Evolutionary conservation across 2,113 vertebrate species (phyloP), one percentile per base, ranked within the genome.

Genomic region (Cryptomyrus ogoouensis): DNA sequence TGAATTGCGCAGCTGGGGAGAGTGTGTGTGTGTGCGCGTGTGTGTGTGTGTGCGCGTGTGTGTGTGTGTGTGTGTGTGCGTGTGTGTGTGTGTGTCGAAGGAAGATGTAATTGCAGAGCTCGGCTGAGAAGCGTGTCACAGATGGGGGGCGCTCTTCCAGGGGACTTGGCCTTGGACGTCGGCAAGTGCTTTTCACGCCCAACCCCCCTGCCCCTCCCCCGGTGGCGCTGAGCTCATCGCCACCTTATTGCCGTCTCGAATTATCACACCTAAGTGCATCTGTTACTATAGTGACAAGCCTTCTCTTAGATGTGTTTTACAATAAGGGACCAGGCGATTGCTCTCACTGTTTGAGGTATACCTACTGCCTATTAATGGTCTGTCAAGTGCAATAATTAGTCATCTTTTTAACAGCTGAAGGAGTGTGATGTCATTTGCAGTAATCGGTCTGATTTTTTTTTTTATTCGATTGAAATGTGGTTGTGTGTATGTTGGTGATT

Each of bases 261-360:
- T 91, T 74, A 90, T 88, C 89, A 62, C 91, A 87, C 90, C 39
- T 89, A 89, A 90, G 88, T 88, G 90, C 89, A 89, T 87, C 91
- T 88, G 91, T 91, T 90, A 90, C 91, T 89, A 91, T 91, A 91
- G 91, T 77, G 88, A 90, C 89, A 44, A 44, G 84, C 50, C 89
- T 56, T 62, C 91, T 84, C 53, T 87, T 87, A 84, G 52, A 49
- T 31, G 39, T 35, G 46, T 46, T 62, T 84, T 47, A 85, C 52
- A 89, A 87, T 52, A 87, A 89, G 90, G 56, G 58, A 86, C 15
- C 52, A 17, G 58, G 83, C 62, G 21, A 89, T 44, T 35, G 49
- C 90, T 70, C 56, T 86, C 56, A 27, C 66, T 58, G 56, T 56
- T 49, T 47, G 89, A 85, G 89, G n/a, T 17, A 35, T 84, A 70